Base-by-base conservation (phyloP, 2,113 vertebrate species). In the Poeciliopsis turrubarensis region DNA sequence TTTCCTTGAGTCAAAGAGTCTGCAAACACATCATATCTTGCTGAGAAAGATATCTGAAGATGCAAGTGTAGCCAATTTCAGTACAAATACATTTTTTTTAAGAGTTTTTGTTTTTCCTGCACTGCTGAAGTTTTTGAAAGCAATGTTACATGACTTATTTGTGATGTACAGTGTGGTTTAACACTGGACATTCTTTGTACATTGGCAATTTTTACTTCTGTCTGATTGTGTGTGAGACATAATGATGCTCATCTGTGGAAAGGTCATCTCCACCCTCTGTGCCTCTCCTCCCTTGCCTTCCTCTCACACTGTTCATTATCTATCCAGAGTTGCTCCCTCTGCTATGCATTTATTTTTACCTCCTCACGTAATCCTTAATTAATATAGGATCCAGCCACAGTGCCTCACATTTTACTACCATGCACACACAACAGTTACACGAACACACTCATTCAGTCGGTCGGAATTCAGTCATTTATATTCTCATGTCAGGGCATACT, bases 321-420 rank as follows among this genome's bases (percentile, higher is more conserved):
- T 87, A 83, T 83, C 82, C 67, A 73, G 75, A 78, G 81, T 82
- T 47, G 76, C 84, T 88, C 85, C 79, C 87, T 85, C 77, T 70
- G 69, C 85, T 86, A 78, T 71, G 78, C 74, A 72, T 90, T 91
- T 93, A 92, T 92, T 93, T 92, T 92, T 92, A 93, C 89, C 89
- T 88, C 81, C 84, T 87, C 88, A 77, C 72, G 65, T 90, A 92
- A 93, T 91, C 90, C 88, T 92, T 90, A 90, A 93, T 92, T 93
- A 94, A 92, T 89, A 81, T 85, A 87, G 51, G 81, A 78, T 83
- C 77, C 86, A 76, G 85, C 91, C 89, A 81, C 73, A 66, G 70
- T 74, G 81, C 83, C 74, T 87, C 86, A 82, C 74, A 82, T 86
- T 85, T 77, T 85, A 87, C 80, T 64, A 76, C 61, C 47, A 67